Conservation (phyloP, 2,888 invertebrate genomes). For the Elaeidobius kamerunicus region DNA sequence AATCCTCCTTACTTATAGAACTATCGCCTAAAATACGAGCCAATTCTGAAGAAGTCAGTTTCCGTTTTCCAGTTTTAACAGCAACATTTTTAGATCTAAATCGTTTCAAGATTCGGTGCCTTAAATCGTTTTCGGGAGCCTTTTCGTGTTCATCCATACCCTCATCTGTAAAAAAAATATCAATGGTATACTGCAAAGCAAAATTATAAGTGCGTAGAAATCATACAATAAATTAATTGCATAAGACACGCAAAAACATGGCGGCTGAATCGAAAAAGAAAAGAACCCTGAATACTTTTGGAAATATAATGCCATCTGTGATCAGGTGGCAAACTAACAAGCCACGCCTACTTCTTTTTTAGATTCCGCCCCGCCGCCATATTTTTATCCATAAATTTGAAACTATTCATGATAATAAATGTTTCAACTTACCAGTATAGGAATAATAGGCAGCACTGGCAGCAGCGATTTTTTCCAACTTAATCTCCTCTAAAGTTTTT, state of each 20-base stretch:
- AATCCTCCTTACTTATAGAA: conserved; percentile 12
- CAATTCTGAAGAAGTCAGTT: conserved; percentile 36
- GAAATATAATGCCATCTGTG: too few species aligned
- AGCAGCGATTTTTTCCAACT: conserved; percentile 67
- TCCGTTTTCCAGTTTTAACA: conserved; percentile 1
- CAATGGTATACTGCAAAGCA: too few species aligned
- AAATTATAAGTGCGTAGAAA: too few species aligned
- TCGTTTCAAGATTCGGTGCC: conserved; percentile 42
- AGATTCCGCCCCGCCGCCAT: too few species aligned
- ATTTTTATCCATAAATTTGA: too few species aligned
- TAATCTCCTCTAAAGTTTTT: conserved; percentile 67
- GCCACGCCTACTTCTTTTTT: too few species aligned
- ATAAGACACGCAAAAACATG: too few species aligned
- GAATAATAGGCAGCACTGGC: conserved; percentile 71
- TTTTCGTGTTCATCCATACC: neutral
- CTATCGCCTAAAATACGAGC: conserved; percentile 23
- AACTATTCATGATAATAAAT: too few species aligned
- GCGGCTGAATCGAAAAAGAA: too few species aligned
- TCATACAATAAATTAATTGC: too few species aligned
- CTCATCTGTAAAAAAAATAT: conserved; percentile 27
- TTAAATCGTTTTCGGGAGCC: conserved; percentile 37
- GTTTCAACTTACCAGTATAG: conserved; percentile 52
- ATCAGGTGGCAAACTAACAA: too few species aligned
- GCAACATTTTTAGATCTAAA: conserved; percentile 27
- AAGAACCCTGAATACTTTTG: too few species aligned